phyloP scores from a whole-genome alignment of 2,888 invertebrate species.

The Watsonalla cultraria region DNA sequence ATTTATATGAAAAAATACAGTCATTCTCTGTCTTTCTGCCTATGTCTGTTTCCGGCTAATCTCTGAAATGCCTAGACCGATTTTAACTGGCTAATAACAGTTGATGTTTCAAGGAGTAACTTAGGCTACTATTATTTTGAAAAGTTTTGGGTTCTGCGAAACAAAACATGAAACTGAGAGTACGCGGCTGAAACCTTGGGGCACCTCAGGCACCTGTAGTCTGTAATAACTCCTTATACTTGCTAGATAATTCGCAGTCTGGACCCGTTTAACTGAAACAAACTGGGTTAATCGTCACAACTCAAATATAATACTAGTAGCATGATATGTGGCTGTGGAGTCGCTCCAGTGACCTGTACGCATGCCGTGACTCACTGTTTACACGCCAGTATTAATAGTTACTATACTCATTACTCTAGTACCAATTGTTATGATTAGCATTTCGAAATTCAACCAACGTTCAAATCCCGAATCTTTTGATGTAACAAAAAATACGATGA shows the following conservation, averaged over 20 bases:
- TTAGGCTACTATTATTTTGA: too few relatives aligned
- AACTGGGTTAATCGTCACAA: slow-evolving; percentile 59
- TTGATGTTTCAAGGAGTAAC: too few relatives aligned
- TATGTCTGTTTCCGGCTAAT: too few relatives aligned
- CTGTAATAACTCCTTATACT: slow-evolving; percentile 37
- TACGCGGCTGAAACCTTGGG: too few relatives aligned
- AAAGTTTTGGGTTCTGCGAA: too few relatives aligned
- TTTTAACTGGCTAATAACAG: too few relatives aligned
- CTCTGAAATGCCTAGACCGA: too few relatives aligned
- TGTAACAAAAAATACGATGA: slow-evolving; percentile 11
- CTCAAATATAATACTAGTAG: slow-evolving; percentile 47
- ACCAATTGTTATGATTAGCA: not conserved
- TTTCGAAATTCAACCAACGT: slow-evolving; percentile 11
- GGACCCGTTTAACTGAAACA: slow-evolving; percentile 38
- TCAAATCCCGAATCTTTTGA: slow-evolving; percentile 7
- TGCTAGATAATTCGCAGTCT: slow-evolving; percentile 34
- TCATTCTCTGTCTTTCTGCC: too few relatives aligned
- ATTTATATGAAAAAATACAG: too few relatives aligned
- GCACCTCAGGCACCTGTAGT: too few relatives aligned
- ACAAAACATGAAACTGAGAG: too few relatives aligned
- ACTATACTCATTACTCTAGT: not conserved
- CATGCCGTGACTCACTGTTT: slow-evolving; percentile 51
- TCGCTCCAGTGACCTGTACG: slow-evolving; percentile 50
- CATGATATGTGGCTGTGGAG: slow-evolving; percentile 35
- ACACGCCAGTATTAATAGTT: slow-evolving; percentile 20